These are phyloP conservation scores for Phthorimaea operculella DNA, from an alignment of 1,140 invertebrate species.

Conservation along the genomic window DNA sequence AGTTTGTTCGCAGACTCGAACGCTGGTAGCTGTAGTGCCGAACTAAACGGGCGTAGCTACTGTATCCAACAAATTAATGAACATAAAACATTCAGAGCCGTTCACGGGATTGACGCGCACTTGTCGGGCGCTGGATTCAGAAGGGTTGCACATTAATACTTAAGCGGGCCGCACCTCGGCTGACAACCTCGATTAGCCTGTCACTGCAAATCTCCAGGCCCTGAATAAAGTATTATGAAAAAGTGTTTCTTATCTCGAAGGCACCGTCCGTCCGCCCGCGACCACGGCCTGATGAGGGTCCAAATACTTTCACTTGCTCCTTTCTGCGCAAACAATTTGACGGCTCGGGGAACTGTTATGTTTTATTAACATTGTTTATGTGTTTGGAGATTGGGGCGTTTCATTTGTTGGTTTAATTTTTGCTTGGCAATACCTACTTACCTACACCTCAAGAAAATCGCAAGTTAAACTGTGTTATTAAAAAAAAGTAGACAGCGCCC, in stretches of 20 bases:
- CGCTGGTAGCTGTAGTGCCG: slow-evolving; percentile 8
- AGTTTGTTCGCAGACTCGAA: slow-evolving; percentile 5
- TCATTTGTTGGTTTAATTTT: background rate
- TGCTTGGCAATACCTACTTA: no score
- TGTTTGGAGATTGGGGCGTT: background rate
- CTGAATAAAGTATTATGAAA: slow-evolving; percentile 67
- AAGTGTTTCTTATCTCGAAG: slow-evolving; percentile 57
- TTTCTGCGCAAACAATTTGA: slow-evolving; percentile 5
- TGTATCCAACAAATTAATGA: slow-evolving; percentile 57
- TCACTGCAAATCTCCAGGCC: slow-evolving; percentile 56
- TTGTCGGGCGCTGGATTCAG: slow-evolving; percentile 51
- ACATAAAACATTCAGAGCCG: slow-evolving; percentile 58
- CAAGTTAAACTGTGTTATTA: no score
- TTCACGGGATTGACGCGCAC: slow-evolving; percentile 52
- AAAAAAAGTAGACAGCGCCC: no score
- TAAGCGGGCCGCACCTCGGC: slow-evolving; percentile 47
- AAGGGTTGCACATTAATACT: slow-evolving; percentile 65
- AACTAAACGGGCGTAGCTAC: slow-evolving; percentile 28
- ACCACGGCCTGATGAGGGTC: slow-evolving; percentile 55
- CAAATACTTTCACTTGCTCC: slow-evolving; percentile 18
- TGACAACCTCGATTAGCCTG: slow-evolving; percentile 60
- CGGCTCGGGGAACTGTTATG: background rate
- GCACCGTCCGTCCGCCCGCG: slow-evolving; percentile 24
- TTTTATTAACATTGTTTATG: background rate
- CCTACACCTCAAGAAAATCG: no score